A percentile compares a stretch with the other conserved stretches of the same genome.
Conservation (phyloP, 1,140 invertebrate genomes). For the Drosophila nikananu region DNA sequence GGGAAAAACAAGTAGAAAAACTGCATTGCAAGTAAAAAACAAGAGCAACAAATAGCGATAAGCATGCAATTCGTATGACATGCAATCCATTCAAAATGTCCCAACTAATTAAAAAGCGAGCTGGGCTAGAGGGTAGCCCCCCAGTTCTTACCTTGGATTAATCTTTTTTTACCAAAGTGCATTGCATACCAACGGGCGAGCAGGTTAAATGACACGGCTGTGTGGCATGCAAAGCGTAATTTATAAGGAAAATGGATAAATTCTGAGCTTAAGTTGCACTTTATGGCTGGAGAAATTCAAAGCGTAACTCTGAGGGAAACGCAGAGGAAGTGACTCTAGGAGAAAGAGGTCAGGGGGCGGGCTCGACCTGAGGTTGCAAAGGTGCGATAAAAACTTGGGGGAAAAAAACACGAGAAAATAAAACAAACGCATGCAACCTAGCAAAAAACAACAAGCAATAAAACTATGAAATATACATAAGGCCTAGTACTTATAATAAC, state of each 20-base stretch:
- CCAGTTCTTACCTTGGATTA: constrained; percentile 4
- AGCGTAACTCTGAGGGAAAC: not conserved
- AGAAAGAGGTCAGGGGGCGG: constrained; percentile 39
- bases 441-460: constrained; percentile 36
- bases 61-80: constrained; percentile 65
- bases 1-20: not conserved
- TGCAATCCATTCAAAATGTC: constrained; percentile 58
- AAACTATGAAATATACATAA: constrained; percentile 28
- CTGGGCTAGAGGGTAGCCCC: not conserved
- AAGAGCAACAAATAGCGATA: constrained; percentile 46
- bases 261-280: constrained; percentile 43
- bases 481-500: too few relatives aligned
- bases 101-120: constrained; percentile 69
- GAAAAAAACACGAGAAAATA: constrained; percentile 10
- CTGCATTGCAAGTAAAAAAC: constrained; percentile 5
- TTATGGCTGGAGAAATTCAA: constrained; percentile 28
- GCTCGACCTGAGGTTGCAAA: constrained; percentile 32
- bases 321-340: not conserved
- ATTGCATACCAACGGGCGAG: constrained; percentile 34
- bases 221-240: constrained; percentile 37
- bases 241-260: constrained; percentile 19
- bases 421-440: constrained; percentile 38
- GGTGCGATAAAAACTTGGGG: constrained; percentile 51
- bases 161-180: constrained; percentile 25
- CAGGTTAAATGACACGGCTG: constrained; percentile 25